Conservation (phyloP, 2,888 invertebrate genomes). For the Ophion slaviceki region DNA sequence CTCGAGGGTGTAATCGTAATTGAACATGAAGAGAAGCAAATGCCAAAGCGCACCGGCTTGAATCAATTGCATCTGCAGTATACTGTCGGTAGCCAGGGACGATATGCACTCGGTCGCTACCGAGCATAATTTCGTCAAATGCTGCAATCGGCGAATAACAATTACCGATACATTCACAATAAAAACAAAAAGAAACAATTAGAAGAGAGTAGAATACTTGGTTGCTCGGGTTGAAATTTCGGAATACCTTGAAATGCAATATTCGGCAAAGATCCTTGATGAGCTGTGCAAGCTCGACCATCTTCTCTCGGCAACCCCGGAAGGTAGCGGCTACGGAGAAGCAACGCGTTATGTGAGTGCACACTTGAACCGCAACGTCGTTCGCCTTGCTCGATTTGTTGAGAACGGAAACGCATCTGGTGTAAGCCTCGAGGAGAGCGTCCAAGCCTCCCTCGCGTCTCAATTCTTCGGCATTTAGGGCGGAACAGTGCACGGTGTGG, state of each 20-base stretch:
- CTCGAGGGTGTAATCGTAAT: constrained; percentile 98
- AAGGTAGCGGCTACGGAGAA: constrained; percentile 98
- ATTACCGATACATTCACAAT: not conserved
- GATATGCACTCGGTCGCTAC: constrained; percentile 96
- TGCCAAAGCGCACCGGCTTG: constrained; percentile 96
- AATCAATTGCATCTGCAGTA: constrained; percentile 93
- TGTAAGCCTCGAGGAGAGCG: constrained; percentile 94
- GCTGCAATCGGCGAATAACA: constrained; percentile 84
- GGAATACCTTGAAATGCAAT: constrained; percentile 91
- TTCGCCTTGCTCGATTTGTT: constrained; percentile 90
- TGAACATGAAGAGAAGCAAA: constrained; percentile 94
- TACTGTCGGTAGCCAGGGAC: constrained; percentile 93
- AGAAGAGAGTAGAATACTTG: not conserved
- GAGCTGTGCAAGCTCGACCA: constrained; percentile 94
- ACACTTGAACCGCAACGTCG: constrained; percentile 95
- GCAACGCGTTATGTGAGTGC: constrained; percentile 95
- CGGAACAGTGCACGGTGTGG: constrained; percentile 98
- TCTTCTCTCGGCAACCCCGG: constrained; percentile 93
- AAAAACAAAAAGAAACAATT: not conserved
- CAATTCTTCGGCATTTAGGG: constrained; percentile 98
- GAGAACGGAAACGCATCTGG: constrained; percentile 96
- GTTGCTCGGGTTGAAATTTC: not conserved
- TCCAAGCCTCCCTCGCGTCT: constrained; percentile 96
- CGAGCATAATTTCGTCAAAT: constrained; percentile 92
- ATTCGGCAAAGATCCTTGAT: constrained; percentile 94